Percentiles rank a stretch among this genome's conserved stretches.
These are phyloP conservation scores for Pipra filicauda DNA, from an alignment of 2,113 vertebrate genomes.

Conservation along the genomic window DNA sequence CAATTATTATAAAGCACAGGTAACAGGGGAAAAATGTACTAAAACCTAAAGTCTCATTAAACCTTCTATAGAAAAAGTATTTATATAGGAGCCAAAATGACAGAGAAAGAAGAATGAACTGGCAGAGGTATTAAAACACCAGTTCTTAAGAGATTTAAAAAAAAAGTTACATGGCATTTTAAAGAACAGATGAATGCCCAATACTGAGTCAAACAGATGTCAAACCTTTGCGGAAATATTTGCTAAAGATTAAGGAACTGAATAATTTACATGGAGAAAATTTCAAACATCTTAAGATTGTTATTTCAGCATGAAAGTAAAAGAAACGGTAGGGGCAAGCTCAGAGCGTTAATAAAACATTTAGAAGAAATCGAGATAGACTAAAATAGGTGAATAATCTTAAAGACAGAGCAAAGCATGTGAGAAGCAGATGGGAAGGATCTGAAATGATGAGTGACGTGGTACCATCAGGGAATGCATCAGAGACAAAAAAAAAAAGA, in stretches of 20 bases:
- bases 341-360: background rate
- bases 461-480: background rate
- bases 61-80: background rate
- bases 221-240: conserved; percentile 28
- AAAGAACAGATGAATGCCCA: conserved; percentile 33
- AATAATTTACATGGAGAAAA: background rate
- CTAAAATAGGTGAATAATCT: background rate
- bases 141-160: background rate
- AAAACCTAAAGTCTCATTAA: conserved; percentile 33
- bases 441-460: background rate
- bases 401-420: background rate
- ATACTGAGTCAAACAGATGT: background rate
- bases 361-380: background rate
- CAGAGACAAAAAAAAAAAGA: background rate
- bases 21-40: background rate
- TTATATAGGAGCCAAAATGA: background rate
- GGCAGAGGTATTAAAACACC: background rate
- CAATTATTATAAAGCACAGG: conserved; percentile 12
- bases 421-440: background rate
- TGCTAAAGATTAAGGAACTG: background rate
- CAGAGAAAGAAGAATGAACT: background rate
- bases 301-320: background rate
- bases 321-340: background rate
- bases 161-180: background rate
- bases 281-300: background rate